Evolutionary conservation across 2,113 vertebrate genomes (phyloP).

Genomic region (Chrysochloris asiatica): DNA sequence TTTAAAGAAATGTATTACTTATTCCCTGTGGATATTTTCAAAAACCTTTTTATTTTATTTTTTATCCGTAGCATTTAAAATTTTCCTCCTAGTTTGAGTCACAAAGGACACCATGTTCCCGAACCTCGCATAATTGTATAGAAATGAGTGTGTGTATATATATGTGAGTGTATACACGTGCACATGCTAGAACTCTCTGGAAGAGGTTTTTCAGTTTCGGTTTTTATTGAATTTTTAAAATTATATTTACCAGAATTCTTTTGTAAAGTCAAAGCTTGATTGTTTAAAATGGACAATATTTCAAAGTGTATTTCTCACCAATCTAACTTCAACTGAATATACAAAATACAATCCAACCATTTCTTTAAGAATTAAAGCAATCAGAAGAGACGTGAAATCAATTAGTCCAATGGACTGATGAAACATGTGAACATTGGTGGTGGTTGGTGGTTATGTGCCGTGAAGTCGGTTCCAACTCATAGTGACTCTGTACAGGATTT

Average conservation of each 20-base stretch:
- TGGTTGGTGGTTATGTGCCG: too few relatives aligned
- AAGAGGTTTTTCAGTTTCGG: not conserved
- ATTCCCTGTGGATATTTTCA: conserved; percentile 58
- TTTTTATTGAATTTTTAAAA: not conserved
- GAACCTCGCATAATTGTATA: not conserved
- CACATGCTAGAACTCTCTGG: not conserved
- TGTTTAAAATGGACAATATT: not conserved
- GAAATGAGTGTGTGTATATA: not conserved
- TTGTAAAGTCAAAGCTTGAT: not conserved
- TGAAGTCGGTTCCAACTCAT: too few relatives aligned
- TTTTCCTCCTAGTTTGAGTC: not conserved
- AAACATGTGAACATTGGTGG: too few relatives aligned
- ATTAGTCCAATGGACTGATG: too few relatives aligned
- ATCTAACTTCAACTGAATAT: not conserved
- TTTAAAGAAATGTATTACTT: conserved; percentile 57
- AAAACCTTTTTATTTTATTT: not conserved
- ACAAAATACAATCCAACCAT: not conserved
- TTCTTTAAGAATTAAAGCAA: not conserved
- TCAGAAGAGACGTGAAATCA: too few relatives aligned
- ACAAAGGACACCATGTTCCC: not conserved
- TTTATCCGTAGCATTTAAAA: not conserved
- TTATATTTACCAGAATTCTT: not conserved
- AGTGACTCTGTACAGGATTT: too few relatives aligned
- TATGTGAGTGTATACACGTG: accelerated
- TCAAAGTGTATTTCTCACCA: not conserved